phyloP scores from a whole-genome alignment of 1,140 invertebrate species.

The Mylabris phalerata region DNA sequence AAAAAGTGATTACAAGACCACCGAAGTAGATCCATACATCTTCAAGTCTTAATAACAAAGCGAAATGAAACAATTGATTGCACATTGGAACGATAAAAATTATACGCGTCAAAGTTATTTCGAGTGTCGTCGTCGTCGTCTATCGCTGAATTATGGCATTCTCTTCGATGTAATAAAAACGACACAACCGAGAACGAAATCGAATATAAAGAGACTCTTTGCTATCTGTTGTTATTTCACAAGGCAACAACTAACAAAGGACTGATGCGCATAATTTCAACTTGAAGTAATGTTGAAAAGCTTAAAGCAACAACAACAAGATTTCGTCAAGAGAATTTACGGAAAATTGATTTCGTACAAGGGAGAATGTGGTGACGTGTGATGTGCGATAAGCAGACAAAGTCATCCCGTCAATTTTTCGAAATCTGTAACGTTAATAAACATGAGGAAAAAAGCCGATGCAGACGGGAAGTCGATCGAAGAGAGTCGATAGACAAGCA shows the following conservation, averaged over 20 bases:
- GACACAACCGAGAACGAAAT: conserved; percentile 3
- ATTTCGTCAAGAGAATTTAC: background rate
- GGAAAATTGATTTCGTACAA: conserved; percentile 12
- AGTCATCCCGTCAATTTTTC: conserved; percentile 2
- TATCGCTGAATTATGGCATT: conserved; percentile 20
- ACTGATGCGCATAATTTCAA: conserved; percentile 12
- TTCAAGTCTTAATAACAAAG: conserved; percentile 17
- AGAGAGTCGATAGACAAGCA: too few species aligned
- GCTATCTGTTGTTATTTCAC: conserved; percentile 19
- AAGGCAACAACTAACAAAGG: conserved; percentile 14
- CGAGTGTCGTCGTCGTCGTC: conserved; percentile 13
- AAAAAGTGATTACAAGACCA: conserved; percentile 18
- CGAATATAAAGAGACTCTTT: conserved; percentile 1
- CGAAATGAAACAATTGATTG: conserved; percentile 13
- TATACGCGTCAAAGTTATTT: conserved; percentile 16
- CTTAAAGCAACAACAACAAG: too few species aligned
- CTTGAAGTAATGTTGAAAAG: background rate
- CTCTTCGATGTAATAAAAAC: conserved; percentile 18
- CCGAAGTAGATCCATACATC: conserved; percentile 15
- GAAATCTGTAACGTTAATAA: conserved; percentile 11
- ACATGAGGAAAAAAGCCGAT: background rate
- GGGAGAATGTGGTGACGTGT: conserved; percentile 1
- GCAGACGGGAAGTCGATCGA: too few species aligned
- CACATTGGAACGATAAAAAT: conserved; percentile 9
- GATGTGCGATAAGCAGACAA: conserved; percentile 11